Evolutionary conservation across 2,888 invertebrate species (phyloP), one percentile per base, ranked within the genome.

Genomic region (Petrolisthes manimaculis): DNA sequence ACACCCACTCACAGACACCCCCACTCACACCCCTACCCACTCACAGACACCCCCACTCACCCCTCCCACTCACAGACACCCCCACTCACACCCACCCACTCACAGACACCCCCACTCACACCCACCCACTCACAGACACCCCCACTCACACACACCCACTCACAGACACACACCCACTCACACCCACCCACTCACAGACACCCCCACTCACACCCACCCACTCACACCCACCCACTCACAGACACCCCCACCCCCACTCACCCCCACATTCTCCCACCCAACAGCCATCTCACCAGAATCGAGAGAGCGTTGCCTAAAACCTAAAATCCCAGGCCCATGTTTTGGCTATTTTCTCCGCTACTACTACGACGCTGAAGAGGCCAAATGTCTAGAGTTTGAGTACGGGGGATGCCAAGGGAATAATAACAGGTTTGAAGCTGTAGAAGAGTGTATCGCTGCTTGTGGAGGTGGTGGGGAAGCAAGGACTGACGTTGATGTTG

Each of bases 391-490:
- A 69, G n/a, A 3, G 1, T 88, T 88, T 53, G 6, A 18, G 12
- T 88, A 74, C 51, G 88, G 88, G 4, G 88, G 88, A 24, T 88
- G 88, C 37, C 71, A 37, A 4, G 88, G 88, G 12, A 88, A 88
- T 54, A 51, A 8, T 61, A 88, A 88, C 88, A 88, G 85, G 80
- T 88, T 88, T 24, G 61, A 18, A 37, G 81, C 88, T 1, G 3
- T 8, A 1, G 24, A 55, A 9, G 86, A 83, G 78, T 86, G 86
- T 24, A 1, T 12, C 18, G 14, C 21, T 5, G 21, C 71, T 21
- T 86, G 86, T 55, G 18, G 53, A 9, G 67, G 12, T 5, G 69
- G 18, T 74, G 37, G 5, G 5, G 12, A 6, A 77, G n/a, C 51
- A 5, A 37, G 71, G 71, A 71, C 71, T 12, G 71, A 12, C 5